Conservation (phyloP, 1,140 invertebrate genomes). For the Mesaphorura yosii region DNA sequence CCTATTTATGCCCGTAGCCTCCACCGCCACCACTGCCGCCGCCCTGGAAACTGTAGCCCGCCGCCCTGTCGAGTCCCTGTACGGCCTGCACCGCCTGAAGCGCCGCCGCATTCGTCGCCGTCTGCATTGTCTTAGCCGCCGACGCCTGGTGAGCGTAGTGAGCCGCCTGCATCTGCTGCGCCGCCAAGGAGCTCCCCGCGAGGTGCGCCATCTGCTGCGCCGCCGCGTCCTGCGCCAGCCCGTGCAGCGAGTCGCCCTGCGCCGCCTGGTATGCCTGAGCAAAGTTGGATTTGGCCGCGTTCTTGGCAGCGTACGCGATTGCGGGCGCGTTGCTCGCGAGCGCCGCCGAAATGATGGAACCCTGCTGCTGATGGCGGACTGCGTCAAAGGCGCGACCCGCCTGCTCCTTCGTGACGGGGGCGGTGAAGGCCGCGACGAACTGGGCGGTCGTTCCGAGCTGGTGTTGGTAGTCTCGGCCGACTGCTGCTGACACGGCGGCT, state of each 20-base stretch:
- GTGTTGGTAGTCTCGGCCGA: conserved; percentile 25
- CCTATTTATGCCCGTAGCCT: neutral
- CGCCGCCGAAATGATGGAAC: conserved; percentile 13
- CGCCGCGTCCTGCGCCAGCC: conserved; percentile 21
- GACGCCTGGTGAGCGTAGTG: conserved; percentile 16
- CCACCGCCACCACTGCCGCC: conserved; percentile 15
- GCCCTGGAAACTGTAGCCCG: conserved; percentile 20
- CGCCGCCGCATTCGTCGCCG: conserved; percentile 15
- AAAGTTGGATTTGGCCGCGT: conserved; percentile 22
- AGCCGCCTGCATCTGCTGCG: conserved; percentile 19
- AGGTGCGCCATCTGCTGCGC: conserved; percentile 20
- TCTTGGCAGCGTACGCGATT: conserved; percentile 13
- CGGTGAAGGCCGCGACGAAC: conserved; percentile 27
- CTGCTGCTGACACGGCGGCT: conserved; percentile 20
- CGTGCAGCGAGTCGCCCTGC: conserved; percentile 16
- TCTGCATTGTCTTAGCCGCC: conserved; percentile 22
- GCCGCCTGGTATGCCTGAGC: conserved; percentile 26
- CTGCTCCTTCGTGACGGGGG: conserved; percentile 26
- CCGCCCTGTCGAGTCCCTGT: conserved; percentile 15
- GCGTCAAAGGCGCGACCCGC: conserved; percentile 16
- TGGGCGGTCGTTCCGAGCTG: conserved; percentile 28
- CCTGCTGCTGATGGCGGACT: conserved; percentile 18
- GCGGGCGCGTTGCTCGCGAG: conserved; percentile 13
- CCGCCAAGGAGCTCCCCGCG: neutral
- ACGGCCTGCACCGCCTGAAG: conserved; percentile 24